These are phyloP conservation scores for Donacobius atricapilla DNA, from an alignment of 2,113 vertebrate species.

Conservation along the genomic window DNA sequence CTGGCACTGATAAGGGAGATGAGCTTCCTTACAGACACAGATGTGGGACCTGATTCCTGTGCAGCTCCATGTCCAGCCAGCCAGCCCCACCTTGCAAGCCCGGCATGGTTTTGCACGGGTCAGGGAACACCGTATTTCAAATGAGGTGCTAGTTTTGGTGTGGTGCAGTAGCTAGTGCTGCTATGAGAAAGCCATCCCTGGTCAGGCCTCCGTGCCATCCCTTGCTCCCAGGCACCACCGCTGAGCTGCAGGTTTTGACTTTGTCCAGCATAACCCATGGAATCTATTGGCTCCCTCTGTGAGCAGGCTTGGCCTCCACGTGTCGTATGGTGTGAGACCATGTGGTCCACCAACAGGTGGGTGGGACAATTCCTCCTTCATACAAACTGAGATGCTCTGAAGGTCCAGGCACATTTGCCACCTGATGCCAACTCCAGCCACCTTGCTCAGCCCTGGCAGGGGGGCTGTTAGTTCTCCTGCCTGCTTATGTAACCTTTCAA, in stretches of 20 bases:
- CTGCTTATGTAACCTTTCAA: neutral
- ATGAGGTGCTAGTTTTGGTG: neutral
- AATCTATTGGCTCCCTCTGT: neutral
- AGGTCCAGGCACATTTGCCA: neutral
- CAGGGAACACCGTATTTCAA: neutral
- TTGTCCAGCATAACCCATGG: fast-evolving
- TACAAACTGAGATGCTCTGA: neutral
- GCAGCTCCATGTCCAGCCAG: neutral
- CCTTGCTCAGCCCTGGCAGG: fast-evolving
- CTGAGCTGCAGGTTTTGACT: neutral
- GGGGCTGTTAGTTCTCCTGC: neutral
- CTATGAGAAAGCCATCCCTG: neutral
- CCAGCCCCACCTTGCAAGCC: neutral
- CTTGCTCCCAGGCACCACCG: fast-evolving
- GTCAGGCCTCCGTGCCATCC: neutral
- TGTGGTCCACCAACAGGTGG: neutral
- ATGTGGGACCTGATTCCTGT: neutral
- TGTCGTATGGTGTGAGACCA: fast-evolving
- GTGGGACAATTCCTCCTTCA: neutral
- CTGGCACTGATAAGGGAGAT: neutral
- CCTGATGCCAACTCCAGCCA: neutral
- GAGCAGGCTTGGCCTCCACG: fast-evolving
- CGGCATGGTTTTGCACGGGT: fast-evolving
- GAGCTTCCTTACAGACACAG: neutral
- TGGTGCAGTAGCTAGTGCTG: neutral